Percentiles rank a stretch among this genome's conserved stretches.
These are phyloP conservation scores for Ormyrus thymus DNA, from an alignment of 2,888 invertebrate species.

Conservation along the genomic window DNA sequence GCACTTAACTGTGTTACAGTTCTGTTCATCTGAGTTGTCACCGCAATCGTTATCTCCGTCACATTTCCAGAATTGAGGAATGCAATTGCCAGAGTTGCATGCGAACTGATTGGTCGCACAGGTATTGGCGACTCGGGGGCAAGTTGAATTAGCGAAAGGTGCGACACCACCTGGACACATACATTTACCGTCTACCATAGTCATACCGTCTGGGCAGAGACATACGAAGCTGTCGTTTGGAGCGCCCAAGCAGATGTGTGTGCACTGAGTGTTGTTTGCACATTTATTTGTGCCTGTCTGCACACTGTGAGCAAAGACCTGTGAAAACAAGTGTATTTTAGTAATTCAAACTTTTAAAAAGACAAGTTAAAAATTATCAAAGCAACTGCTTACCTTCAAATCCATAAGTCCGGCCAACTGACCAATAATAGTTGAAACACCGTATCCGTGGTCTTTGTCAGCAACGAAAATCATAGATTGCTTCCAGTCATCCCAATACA, in stretches of 20 bases:
- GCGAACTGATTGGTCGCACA: conserved; percentile 78
- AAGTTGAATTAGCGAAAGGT: conserved; percentile 82
- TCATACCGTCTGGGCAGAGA: conserved; percentile 88
- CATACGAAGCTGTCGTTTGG: conserved; percentile 83
- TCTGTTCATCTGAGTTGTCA: conserved; percentile 79
- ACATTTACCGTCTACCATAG: conserved; percentile 79
- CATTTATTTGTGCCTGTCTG: conserved; percentile 87
- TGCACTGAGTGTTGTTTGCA: conserved; percentile 79
- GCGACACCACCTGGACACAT: conserved; percentile 84
- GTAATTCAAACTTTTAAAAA: background rate
- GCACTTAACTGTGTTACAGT: conserved; percentile 76
- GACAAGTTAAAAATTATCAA: background rate
- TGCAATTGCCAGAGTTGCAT: conserved; percentile 78
- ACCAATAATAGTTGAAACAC: conserved; percentile 79
- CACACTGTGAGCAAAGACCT: conserved; percentile 83
- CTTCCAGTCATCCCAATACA: conserved; percentile 95
- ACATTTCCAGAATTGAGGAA: conserved; percentile 80
- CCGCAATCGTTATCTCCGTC: conserved; percentile 83
- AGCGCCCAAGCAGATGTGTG: conserved; percentile 86
- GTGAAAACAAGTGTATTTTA: background rate
- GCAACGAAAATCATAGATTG: conserved; percentile 86
- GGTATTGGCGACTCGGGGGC: conserved; percentile 80
- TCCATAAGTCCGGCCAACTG: conserved; percentile 87
- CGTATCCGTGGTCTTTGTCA: conserved; percentile 85
- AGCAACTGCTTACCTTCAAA: conserved; percentile 77